Evolutionary conservation across 1,140 invertebrate genomes (phyloP), one percentile per base, ranked within the genome.

Genomic region (Tetragonula clypearis): DNA sequence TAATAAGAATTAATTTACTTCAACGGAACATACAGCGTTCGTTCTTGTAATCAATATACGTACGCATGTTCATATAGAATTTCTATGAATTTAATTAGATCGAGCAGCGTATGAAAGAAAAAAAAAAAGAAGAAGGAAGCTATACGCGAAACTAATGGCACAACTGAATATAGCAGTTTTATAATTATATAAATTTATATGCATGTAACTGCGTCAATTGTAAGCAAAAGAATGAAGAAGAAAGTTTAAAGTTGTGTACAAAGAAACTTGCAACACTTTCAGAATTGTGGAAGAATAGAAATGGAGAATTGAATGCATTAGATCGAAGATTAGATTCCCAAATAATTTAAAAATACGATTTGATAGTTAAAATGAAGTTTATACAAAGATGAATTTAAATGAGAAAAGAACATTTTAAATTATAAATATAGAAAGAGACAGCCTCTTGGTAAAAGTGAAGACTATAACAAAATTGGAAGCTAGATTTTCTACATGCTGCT

Each of bases 1-100:
- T 58, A 80, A 69, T 71, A 80, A 80, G 30, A 81, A 83, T 88
- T 86, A 80, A 81, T 80, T 65, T 77, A 30, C 60, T 49, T 83
- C 79, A 71, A 86, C 82, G 49, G 77, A 81, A 86, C 66, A 41
- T 62, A 58, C 56, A 15, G 12, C 23, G 62, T 82, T 76, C 81
- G 72, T 76, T 68, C 81, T 68, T 41, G 30, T 41, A 41, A 82
- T 82, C 21, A 68, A 76, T 82, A 26, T 82, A 82, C 66, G 55
- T 82, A n/a, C 73, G 30, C 56, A 26, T 5, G 41, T 19, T 49
- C 30, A 2, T 35, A 15, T 11, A 1, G 5, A 35, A 21, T 58
- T 76, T 35, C n/a, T 76, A 35, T 35, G 11, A 41, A 21, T 62
- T 41, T 66, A 78, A 53, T 78, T 53, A 53, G 23, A n/a, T 78